phyloP scores from a whole-genome alignment of 2,113 vertebrate species.

The Dromiciops gliroides region DNA sequence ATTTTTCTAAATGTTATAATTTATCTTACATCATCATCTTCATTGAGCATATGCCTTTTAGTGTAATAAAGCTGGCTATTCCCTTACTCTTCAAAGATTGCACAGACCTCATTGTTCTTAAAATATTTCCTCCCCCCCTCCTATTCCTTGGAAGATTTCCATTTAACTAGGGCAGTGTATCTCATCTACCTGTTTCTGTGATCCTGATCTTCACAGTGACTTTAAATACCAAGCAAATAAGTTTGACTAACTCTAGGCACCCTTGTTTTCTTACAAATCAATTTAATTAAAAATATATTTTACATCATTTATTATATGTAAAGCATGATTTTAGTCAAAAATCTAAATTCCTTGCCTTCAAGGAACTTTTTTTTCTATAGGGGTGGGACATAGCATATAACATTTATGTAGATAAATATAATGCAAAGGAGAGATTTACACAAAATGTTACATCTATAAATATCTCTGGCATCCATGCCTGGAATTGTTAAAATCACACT shows the following conservation, averaged over 20 bases:
- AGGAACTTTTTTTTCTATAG: neutral
- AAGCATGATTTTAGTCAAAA: neutral
- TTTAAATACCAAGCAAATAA: neutral
- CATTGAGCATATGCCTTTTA: slow-evolving; percentile 44
- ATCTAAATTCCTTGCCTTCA: neutral
- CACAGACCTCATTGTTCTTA: slow-evolving; percentile 51
- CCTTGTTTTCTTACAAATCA: too few species aligned
- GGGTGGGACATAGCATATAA: too few species aligned
- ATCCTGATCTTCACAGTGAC: neutral
- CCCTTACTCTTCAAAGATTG: slow-evolving; percentile 41
- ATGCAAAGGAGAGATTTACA: neutral
- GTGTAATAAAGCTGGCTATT: slow-evolving; percentile 65
- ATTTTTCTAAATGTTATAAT: slow-evolving; percentile 51
- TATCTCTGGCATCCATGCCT: neutral
- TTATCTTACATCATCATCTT: slow-evolving; percentile 67
- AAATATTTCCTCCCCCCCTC: slow-evolving; percentile 38
- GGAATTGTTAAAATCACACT: neutral
- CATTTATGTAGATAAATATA: neutral
- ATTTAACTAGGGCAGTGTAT: neutral
- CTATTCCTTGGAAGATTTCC: slow-evolving; percentile 5
- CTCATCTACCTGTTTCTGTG: neutral
- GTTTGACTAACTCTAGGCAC: neutral
- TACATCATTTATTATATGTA: neutral
- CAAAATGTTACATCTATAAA: neutral
- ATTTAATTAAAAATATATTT: too few species aligned